These are phyloP conservation scores for Bombus sibiricus DNA, from an alignment of 1,140 invertebrate species.

Conservation along the genomic window DNA sequence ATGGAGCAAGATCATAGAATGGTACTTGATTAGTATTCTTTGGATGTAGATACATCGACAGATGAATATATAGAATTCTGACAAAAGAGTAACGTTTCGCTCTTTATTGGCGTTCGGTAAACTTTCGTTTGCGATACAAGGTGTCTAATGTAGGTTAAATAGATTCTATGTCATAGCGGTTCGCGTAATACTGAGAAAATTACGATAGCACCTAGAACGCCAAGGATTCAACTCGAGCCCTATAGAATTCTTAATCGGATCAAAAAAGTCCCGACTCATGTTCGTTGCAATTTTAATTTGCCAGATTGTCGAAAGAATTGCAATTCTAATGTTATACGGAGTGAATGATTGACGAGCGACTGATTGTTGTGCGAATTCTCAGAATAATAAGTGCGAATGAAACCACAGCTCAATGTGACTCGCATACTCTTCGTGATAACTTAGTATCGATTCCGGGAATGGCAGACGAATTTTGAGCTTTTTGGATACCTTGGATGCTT, in stretches of 20 bases:
- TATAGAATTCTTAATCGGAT: neutral
- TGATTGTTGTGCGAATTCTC: neutral
- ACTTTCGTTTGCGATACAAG: neutral
- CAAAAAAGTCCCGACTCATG: neutral
- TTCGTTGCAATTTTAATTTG: neutral
- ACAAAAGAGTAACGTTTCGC: neutral
- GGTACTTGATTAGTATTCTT: conserved; percentile 4
- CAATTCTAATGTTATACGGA: neutral
- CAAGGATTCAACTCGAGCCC: too few species aligned
- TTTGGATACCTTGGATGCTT: too few species aligned
- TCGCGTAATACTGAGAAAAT: conserved; percentile 28
- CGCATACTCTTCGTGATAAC: neutral
- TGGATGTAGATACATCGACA: neutral
- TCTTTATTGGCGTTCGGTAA: neutral
- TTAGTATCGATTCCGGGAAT: too few species aligned
- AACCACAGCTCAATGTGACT: neutral
- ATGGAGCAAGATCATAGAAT: neutral
- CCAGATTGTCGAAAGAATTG: neutral
- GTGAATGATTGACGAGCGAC: neutral
- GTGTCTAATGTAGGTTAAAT: conserved; percentile 62
- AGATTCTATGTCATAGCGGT: conserved; percentile 60
- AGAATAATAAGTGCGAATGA: neutral
- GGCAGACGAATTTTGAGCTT: too few species aligned
- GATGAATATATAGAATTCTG: neutral
- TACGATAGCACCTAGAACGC: neutral